Percentiles rank a stretch among this genome's conserved stretches.
These are phyloP conservation scores for Bedellia somnulentella DNA, from an alignment of 2,888 invertebrate species.

Conservation along the genomic window DNA sequence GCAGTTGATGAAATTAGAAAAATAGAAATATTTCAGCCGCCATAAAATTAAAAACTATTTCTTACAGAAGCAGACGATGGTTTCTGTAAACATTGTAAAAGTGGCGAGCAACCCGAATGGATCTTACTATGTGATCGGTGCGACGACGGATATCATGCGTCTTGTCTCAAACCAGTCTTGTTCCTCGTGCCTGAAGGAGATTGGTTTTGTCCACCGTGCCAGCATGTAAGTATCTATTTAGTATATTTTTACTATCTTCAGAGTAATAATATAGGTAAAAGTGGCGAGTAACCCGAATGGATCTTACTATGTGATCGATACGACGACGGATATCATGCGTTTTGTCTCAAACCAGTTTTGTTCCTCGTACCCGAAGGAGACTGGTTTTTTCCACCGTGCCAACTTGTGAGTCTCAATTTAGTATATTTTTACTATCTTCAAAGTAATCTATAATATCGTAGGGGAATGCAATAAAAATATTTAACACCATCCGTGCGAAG, in stretches of 20 bases:
- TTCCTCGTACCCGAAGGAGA: conserved; percentile 95
- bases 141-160: conserved; percentile 96
- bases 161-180: conserved; percentile 89
- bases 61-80: conserved; percentile 15
- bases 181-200: conserved; percentile 95
- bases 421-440: too few relatives aligned
- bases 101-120: conserved; percentile 95
- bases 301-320: conserved; percentile 94
- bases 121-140: conserved; percentile 94
- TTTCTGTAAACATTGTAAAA: conserved; percentile 83
- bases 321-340: conserved; percentile 96
- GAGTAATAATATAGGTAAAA: too few relatives aligned
- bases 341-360: conserved; percentile 89
- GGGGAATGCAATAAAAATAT: too few relatives aligned
- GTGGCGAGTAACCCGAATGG: conserved; percentile 95
- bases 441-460: too few relatives aligned
- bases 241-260: too few relatives aligned
- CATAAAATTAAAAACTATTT: too few relatives aligned
- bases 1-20: too few relatives aligned
- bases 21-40: too few relatives aligned
- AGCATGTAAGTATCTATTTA: conserved; percentile 84
- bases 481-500: too few relatives aligned
- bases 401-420: conserved; percentile 84
- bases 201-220: conserved; percentile 98
- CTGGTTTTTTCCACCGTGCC: conserved; percentile 98